Evolutionary conservation across 2,888 invertebrate genomes (phyloP).

Genomic region (Drosophila anomalata): DNA sequence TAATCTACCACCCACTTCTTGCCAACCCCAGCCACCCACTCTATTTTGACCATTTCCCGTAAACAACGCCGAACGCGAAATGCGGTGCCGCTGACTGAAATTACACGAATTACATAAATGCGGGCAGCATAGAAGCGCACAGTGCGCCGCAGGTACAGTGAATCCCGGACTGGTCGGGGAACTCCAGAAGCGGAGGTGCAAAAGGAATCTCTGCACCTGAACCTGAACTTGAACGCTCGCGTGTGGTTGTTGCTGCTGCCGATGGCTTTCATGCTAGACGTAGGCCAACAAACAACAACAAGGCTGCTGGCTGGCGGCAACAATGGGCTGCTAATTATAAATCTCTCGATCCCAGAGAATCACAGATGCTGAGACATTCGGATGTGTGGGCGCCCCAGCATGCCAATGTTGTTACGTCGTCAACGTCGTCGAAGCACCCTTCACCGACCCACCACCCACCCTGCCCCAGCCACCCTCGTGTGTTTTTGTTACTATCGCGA

Average conservation of each 20-base stretch:
- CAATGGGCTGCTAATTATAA: constrained; percentile 74
- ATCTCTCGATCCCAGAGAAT: constrained; percentile 63
- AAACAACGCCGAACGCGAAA: constrained; percentile 20
- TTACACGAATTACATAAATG: constrained; percentile 26
- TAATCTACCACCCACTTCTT: neutral
- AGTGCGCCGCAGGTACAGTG: constrained; percentile 19
- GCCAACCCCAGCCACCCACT: constrained; percentile 4
- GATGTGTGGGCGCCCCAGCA: constrained; percentile 60
- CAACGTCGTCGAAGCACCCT: constrained; percentile 33
- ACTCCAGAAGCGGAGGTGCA: constrained; percentile 26
- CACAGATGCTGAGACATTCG: constrained; percentile 54
- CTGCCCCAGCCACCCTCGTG: constrained; percentile 26
- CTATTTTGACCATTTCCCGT: constrained; percentile 11
- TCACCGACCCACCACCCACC: constrained; percentile 30
- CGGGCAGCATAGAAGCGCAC: constrained; percentile 3
- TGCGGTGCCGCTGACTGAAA: constrained; percentile 11
- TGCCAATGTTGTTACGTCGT: constrained; percentile 71
- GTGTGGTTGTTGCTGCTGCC: constrained; percentile 19
- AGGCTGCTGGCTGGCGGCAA: constrained; percentile 64
- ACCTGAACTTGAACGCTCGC: constrained; percentile 66
- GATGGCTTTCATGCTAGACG: constrained; percentile 41
- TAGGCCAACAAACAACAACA: constrained; percentile 60
- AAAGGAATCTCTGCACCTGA: constrained; percentile 32
- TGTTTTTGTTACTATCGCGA: constrained; percentile 21
- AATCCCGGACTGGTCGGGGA: neutral